Evolutionary conservation across 2,113 vertebrate genomes (phyloP), one percentile per base, ranked within the genome.

Genomic region (cattle (Bos taurus)): DNA sequence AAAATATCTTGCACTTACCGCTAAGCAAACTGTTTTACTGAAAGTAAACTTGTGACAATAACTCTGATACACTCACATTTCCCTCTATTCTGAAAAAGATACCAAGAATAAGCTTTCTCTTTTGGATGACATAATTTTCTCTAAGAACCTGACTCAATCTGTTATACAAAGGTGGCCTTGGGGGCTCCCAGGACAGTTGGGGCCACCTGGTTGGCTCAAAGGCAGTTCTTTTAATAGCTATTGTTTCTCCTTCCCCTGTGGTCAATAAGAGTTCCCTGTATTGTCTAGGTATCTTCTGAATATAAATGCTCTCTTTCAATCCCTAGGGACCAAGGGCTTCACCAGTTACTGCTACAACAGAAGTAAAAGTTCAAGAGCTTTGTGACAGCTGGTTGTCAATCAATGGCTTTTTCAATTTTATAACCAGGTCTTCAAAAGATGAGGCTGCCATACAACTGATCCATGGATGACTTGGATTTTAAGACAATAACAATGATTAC

Each of bases 11-110:
- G 54, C 91, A 90, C 54, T 94, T 90, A 80, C 1, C 52, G 12
- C 7, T 83, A 90, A 78, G 62, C 28, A 87, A 90, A 85, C 2
- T 52, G n/a, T 96, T 83, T 92, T 48, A 96, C 0, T 94, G 26
- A 92, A 97, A 95, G 33, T 71, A 81, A 85, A 88, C 33, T 16
- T 96, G 71, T 67, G 36, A 83, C 26, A 96, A 95, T 82, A 96
- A 10, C 52, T 89, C 64, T 92, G 95, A 89, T 43, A 30, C 5
- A 97, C 2, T 96, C 78, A 40, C 88, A 81, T 80, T 94, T 86
- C n/a, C 16, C 28, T 86, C 84, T 94, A n/a, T 23, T 87, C 46
- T 91, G 92, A 87, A 71, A 80, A 94, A 92, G 43, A 60, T 8
- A 80, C 14, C 6, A 50, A 81, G 54, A 95, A 43, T 23, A 77